Evolutionary conservation across 2,113 vertebrate species (phyloP).

Genomic region (Pedionomus torquatus): DNA sequence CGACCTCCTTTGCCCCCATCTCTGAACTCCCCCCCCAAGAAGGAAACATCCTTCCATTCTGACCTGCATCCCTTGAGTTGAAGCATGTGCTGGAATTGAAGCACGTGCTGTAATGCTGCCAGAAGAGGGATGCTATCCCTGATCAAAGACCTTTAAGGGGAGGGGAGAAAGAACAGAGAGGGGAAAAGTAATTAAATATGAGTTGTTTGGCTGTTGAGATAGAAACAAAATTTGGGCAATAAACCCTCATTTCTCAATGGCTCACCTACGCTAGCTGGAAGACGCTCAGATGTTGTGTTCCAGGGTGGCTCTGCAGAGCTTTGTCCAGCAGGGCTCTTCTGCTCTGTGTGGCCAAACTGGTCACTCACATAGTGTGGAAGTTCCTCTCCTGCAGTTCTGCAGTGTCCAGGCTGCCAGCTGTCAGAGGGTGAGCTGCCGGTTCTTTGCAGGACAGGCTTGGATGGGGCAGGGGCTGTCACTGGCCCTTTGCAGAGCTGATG

Average conservation of each 20-base stretch:
- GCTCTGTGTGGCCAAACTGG: not conserved
- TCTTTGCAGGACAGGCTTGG: not conserved
- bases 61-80: not conserved
- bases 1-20: rapidly evolving
- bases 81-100: not conserved
- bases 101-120: rapidly evolving
- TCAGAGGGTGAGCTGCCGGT: not conserved
- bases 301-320: not conserved
- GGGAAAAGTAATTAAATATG: not conserved
- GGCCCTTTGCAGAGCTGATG: not conserved
- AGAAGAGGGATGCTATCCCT: not conserved
- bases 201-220: not conserved
- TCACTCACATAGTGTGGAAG: not conserved
- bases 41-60: not conserved
- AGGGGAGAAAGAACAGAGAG: not conserved
- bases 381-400: not conserved
- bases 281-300: not conserved
- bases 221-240: not conserved
- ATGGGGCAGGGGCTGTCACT: not conserved
- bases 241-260: not conserved
- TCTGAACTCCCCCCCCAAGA: not conserved
- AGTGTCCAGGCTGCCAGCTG: not conserved
- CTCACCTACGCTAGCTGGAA: not conserved
- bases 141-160: not conserved
- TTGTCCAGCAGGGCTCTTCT: not conserved